Evolutionary conservation across 2,888 invertebrate species (phyloP), one percentile per base, ranked within the genome.

Genomic region (Ryuthela nishihirai): DNA sequence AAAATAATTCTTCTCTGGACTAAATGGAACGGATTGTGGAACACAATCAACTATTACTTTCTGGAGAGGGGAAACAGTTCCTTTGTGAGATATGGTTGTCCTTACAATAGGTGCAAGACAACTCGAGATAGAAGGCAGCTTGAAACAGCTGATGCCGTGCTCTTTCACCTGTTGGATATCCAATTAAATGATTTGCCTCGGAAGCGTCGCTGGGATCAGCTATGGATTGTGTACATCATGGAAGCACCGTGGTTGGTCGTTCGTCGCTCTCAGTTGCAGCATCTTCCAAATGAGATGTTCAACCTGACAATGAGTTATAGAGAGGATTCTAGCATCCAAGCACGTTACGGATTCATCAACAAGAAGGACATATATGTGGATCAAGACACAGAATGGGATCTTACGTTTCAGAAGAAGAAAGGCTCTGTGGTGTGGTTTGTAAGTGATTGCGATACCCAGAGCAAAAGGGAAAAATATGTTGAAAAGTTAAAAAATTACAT

Each of bases 241-340:
- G n/a, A n/a, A n/a, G n/a, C 65, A 0, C 65, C 64, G 9, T 62
- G 62, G 62, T 39, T 32, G 23, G 32, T 62, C 2, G 12, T n/a
- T n/a, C 45, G 26, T 7, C 15, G 15, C 1, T 29, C 12, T 9
- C 7, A 29, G 7, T 29, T 29, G 29, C 17, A 7, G 9, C 15
- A n/a, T 15, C 9, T n/a, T n/a, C 26, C 15, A 23, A 5, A 21
- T 17, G 15, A 53, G 9, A 10, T 50, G 2, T 64, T 66, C 44
- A 62, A 66, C 40, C 64, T 64, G 65, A 62, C 60, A 0, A 62
- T 65, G 65, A 53, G 53, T 32, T 66, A 66, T 34, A 47, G 59
- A 29, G 42, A 10, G 9, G 52, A 54, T 10, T 62, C 63, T 0
- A 52, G 65, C 18, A 35, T 66, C 9, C 18, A 39, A 21, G 52